These are phyloP conservation scores for Macquaria australasica DNA, from an alignment of 2,113 vertebrate genomes.

Conservation along the genomic window DNA sequence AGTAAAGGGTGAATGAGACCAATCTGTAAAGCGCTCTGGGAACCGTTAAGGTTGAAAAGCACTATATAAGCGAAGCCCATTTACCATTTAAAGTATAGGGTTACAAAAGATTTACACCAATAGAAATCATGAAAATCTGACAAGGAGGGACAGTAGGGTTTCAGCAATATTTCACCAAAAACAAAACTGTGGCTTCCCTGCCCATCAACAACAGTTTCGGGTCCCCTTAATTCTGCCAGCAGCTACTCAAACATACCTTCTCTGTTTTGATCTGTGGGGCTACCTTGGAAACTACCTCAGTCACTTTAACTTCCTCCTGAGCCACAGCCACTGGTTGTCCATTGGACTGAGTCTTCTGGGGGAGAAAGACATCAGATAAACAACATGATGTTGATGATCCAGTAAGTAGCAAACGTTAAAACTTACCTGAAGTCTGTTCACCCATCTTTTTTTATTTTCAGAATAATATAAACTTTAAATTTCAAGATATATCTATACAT, in stretches of 20 bases:
- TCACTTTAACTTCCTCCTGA: constrained; percentile 82
- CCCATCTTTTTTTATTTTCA: background rate
- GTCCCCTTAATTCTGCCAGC: background rate
- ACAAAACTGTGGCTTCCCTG: background rate
- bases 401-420: background rate
- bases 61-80: no score
- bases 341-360: constrained; percentile 87
- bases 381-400: background rate
- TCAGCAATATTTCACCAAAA: background rate
- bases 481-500: background rate
- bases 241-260: constrained; percentile 83
- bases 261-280: constrained; percentile 86
- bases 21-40: no score
- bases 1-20: no score
- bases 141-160: background rate
- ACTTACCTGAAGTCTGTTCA: background rate
- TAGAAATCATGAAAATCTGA: background rate
- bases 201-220: background rate
- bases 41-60: no score
- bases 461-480: background rate
- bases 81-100: no score
- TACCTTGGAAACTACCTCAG: constrained; percentile 79
- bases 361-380: background rate
- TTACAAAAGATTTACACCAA: background rate
- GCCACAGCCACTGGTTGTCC: constrained; percentile 87